phyloP scores from a whole-genome alignment of 2,888 invertebrate genomes.

The Endomychus coccineus region DNA sequence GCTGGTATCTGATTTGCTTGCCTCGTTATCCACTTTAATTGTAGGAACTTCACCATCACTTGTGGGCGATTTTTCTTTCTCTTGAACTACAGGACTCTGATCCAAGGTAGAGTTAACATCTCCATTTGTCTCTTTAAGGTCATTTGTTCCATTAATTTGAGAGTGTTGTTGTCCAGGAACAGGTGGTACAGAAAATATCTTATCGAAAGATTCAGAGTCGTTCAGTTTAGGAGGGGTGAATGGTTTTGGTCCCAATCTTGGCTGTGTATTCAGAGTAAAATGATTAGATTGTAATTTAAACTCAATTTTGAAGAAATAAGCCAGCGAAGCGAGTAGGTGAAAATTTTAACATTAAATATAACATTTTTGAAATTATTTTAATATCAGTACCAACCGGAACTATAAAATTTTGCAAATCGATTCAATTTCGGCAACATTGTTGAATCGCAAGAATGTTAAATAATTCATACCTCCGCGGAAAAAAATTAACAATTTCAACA shows the following conservation, averaged over 20 bases:
- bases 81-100: constrained; percentile 22
- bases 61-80: constrained; percentile 9
- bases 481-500: too few species aligned
- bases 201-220: constrained; percentile 72
- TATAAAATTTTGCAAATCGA: too few species aligned
- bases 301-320: too few species aligned
- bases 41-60: constrained; percentile 24
- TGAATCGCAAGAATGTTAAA: too few species aligned
- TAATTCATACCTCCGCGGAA: too few species aligned
- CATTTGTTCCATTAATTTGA: constrained; percentile 35
- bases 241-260: constrained; percentile 77
- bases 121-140: constrained; percentile 11
- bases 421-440: too few species aligned
- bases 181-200: constrained; percentile 72
- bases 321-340: too few species aligned
- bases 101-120: constrained; percentile 19
- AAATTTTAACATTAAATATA: too few species aligned
- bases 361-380: too few species aligned
- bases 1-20: constrained; percentile 50
- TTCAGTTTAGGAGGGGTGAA: constrained; percentile 69
- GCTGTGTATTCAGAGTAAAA: too few species aligned
- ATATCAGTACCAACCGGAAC: too few species aligned
- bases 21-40: constrained; percentile 45
- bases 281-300: too few species aligned
- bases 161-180: constrained; percentile 46